Evolutionary conservation across 2,113 vertebrate genomes (phyloP).

Genomic region (Percopsis transmontana): DNA sequence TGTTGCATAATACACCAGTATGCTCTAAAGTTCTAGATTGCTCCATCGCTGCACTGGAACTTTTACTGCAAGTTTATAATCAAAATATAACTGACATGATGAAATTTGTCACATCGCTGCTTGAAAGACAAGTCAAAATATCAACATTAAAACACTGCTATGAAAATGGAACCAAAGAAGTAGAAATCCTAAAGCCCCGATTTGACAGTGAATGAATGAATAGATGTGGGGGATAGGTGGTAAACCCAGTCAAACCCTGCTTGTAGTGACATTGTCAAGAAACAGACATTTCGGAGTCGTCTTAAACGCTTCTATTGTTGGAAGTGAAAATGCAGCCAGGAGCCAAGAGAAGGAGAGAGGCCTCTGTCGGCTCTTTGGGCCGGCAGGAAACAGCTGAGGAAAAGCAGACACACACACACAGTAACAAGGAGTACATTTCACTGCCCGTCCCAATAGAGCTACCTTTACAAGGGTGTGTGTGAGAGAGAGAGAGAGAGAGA

Average conservation of each 20-base stretch:
- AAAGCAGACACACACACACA: conserved; percentile 70
- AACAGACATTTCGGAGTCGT: not conserved
- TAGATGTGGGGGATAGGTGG: not conserved
- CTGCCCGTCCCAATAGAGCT: conserved; percentile 65
- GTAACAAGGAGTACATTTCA: conserved; percentile 81
- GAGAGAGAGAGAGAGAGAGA: not conserved
- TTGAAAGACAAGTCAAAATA: not conserved
- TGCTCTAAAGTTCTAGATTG: no score
- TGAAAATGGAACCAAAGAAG: no score
- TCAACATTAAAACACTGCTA: no score
- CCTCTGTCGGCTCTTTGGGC: conserved; percentile 65
- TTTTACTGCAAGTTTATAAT: not conserved
- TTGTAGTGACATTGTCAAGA: conserved; percentile 23
- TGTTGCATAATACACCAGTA: no score
- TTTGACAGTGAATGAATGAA: not conserved
- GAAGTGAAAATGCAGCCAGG: conserved; percentile 33
- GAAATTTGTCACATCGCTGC: not conserved
- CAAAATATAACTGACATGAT: not conserved
- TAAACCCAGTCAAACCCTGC: conserved; percentile 35
- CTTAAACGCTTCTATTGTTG: conserved; percentile 25
- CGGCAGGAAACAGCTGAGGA: conserved; percentile 80
- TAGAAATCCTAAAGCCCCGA: not conserved
- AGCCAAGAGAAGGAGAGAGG: conserved; percentile 30
- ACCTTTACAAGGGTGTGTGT: conserved; percentile 67
- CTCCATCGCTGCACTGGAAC: no score